Conservation (phyloP, 2,797 vertebrate genomes). For the Myripristis jacobus region DNA sequence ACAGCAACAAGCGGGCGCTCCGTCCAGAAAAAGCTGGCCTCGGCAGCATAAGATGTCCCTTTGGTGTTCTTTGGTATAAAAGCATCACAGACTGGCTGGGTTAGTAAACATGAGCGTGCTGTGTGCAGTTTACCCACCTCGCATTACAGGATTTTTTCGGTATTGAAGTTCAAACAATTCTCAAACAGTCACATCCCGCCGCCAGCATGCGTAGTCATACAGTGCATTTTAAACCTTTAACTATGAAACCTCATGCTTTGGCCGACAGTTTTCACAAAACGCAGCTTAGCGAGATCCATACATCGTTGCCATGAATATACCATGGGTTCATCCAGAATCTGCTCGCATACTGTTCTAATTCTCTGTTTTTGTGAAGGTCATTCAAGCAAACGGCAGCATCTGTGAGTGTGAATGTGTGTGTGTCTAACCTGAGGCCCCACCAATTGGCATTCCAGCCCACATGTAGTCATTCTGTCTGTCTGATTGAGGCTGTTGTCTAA, state of each 20-base stretch:
- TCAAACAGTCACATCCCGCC: slow-evolving; percentile 16
- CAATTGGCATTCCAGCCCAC: slow-evolving; percentile 58
- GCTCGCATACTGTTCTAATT: not conserved
- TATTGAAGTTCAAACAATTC: slow-evolving; percentile 3
- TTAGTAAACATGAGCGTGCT: too few species aligned
- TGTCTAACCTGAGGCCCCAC: slow-evolving; percentile 8
- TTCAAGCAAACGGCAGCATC: slow-evolving; percentile 4
- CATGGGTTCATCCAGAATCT: too few species aligned
- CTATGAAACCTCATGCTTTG: too few species aligned
- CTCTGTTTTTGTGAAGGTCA: slow-evolving; percentile 37
- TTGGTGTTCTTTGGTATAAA: not conserved
- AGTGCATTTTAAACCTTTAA: not conserved
- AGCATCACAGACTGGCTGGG: not conserved
- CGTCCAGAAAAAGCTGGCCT: not conserved
- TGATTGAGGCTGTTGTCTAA: slow-evolving; percentile 77
- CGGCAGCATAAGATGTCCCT: not conserved
- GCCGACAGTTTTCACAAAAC: too few species aligned
- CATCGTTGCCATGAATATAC: slow-evolving; percentile 30
- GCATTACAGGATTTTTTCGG: too few species aligned
- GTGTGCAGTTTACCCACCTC: too few species aligned
- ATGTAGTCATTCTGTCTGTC: slow-evolving; percentile 57
- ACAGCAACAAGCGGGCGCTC: not conserved
- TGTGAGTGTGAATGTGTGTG: slow-evolving; percentile 17
- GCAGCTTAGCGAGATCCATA: slow-evolving; percentile 16
- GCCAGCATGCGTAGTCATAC: slow-evolving; percentile 27